Conservation (phyloP, 2,888 invertebrate genomes). For the Nemoura dubitans region DNA sequence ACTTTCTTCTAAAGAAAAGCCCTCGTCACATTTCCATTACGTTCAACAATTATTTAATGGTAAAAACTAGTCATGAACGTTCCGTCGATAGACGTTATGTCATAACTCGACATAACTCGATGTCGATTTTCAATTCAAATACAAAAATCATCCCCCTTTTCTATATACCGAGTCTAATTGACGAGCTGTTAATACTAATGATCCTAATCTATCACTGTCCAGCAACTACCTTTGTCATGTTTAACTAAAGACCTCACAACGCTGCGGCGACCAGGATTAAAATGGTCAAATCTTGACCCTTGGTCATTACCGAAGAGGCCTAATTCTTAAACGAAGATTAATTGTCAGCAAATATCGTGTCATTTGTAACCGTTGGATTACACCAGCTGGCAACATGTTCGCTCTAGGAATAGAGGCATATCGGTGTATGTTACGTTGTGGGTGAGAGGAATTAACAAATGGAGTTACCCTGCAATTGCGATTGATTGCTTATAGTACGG, state of each 20-base stretch:
- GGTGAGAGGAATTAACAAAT: background rate
- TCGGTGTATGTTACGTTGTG: background rate
- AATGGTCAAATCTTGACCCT: conserved; percentile 37
- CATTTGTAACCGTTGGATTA: conserved; percentile 3
- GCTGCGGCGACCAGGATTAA: conserved; percentile 18
- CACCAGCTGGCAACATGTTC: background rate
- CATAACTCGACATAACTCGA: background rate
- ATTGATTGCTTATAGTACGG: background rate
- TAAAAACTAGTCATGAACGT: background rate
- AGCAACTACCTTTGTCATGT: conserved; percentile 1
- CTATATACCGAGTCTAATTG: background rate
- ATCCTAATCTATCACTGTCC: conserved; percentile 27
- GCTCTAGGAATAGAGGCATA: background rate
- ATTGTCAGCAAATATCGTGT: conserved; percentile 7
- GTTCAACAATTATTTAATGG: background rate
- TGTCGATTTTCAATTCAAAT: background rate
- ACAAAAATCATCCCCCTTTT: conserved; percentile 1
- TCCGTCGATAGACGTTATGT: background rate
- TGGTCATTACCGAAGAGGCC: conserved; percentile 16
- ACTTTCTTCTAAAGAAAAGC: background rate
- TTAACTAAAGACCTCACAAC: background rate
- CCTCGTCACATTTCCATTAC: background rate
- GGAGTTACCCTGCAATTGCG: background rate
- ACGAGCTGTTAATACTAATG: conserved; percentile 22
- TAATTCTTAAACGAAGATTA: conserved; percentile 30